Evolutionary conservation across 2,797 vertebrate species (phyloP), one percentile per base, ranked within the genome.

Genomic region (Bradypus variegatus): DNA sequence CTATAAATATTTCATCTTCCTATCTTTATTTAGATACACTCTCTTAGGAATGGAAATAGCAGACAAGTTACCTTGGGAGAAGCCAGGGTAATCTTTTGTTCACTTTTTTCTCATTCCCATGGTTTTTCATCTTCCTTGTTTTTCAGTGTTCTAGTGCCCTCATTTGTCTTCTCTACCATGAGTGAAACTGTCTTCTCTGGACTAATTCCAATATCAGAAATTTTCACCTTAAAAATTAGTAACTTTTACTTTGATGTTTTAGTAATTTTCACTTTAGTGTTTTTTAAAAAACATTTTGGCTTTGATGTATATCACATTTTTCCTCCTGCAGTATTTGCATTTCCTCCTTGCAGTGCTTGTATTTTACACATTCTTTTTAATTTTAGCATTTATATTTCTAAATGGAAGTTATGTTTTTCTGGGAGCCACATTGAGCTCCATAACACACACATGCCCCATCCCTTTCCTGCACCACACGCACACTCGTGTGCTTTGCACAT

Each of bases 171-270:
- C 27, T 87, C 33, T 65, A 31, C 36, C 15, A 64, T 65, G 69
- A 31, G 88, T 88, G 18, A 83, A 89, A 76, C 77, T 4, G 27
- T 81, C 31, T 80, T 92, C n/a, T 92, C 64, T 91, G 38, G n/a
- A 27, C 23, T 50, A 50, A 77, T 89, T 94, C 69, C 69, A 48
- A 10, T 70, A 29, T 41, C 65, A 70, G 23, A 89, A 60, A 75
- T 75, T 87, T 94, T 92, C 85, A 70, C n/a, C 19, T 21, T 58
- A 58, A 58, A 58, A 58, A 58, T 58, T 7, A 58, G 55, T 58
- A 21, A 21, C 18, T 58, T 58, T 58, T 58, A 58, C 55, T 21
- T 58, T 58, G 23, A 18, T 58, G 55, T 58, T 19, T 19, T 58
- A 21, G 18, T 58, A 19, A 19, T 58, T 18, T 58, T 19, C 19